Conservation (phyloP, 2,113 vertebrate species). For the Fulica atra region DNA sequence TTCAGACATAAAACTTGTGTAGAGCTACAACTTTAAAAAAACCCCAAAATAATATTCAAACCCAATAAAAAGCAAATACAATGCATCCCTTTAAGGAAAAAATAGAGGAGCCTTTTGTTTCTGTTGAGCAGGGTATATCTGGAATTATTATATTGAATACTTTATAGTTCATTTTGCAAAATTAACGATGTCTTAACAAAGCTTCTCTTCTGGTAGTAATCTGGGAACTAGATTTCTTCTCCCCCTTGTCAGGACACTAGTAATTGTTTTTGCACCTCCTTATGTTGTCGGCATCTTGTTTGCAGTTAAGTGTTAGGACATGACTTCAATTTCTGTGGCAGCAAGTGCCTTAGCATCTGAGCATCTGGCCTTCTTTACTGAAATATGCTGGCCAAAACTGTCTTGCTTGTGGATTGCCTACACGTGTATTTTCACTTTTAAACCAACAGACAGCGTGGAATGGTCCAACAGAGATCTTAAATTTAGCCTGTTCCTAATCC, state of each 20-base stretch:
- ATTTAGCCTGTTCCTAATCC: constrained; percentile 9
- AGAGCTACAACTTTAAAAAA: background rate
- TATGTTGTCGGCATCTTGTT: background rate
- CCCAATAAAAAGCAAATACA: background rate
- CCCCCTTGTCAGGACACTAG: background rate
- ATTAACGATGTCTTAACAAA: background rate
- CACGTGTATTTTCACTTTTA: constrained; percentile 1
- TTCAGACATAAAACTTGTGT: background rate
- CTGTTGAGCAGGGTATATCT: background rate
- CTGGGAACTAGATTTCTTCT: background rate
- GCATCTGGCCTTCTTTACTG: background rate
- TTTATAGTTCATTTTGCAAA: background rate
- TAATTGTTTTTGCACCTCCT: background rate
- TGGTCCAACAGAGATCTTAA: background rate
- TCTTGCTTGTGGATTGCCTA: background rate
- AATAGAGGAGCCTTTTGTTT: background rate
- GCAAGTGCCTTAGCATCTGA: background rate
- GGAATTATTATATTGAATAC: background rate
- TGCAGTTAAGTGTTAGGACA: background rate
- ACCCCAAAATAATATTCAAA: background rate
- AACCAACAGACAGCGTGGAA: background rate
- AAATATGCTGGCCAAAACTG: background rate
- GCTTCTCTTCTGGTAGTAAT: background rate
- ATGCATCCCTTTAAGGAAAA: background rate
- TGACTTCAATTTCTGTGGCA: background rate